These are phyloP conservation scores for Cydia splendana DNA, from an alignment of 1,140 invertebrate genomes.

Conservation along the genomic window DNA sequence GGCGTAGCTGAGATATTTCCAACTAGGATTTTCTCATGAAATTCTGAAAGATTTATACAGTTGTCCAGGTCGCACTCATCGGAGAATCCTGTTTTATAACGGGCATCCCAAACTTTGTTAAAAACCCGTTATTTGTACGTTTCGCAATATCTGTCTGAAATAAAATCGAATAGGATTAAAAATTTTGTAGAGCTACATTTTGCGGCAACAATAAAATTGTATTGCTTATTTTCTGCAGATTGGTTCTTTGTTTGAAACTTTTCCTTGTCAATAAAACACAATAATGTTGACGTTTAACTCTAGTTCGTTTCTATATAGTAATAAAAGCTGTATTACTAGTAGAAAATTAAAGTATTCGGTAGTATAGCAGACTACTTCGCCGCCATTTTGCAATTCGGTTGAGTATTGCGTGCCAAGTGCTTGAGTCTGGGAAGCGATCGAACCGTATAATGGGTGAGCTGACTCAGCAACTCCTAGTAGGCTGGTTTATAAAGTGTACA, in stretches of 20 bases:
- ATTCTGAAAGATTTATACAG: constrained; percentile 26
- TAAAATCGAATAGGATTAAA: constrained; percentile 26
- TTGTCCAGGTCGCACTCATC: constrained; percentile 11
- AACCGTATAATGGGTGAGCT: constrained; percentile 19
- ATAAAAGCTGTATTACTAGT: neutral
- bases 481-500: constrained; percentile 4
- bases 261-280: constrained; percentile 19
- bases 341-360: neutral
- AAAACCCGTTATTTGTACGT: neutral
- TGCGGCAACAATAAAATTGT: constrained; percentile 26
- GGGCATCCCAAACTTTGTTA: constrained; percentile 6
- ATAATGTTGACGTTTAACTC: neutral
- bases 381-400: constrained; percentile 27
- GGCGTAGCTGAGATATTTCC: constrained; percentile 10
- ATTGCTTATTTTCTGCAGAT: constrained; percentile 20
- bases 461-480: constrained; percentile 1
- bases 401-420: constrained; percentile 26
- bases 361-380: constrained; percentile 8
- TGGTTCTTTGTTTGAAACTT: constrained; percentile 30
- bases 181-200: neutral
- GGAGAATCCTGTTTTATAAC: constrained; percentile 19
- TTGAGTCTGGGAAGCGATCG: constrained; percentile 22
- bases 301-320: neutral
- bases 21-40: constrained; percentile 21
- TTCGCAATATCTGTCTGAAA: constrained; percentile 17